Base-by-base conservation (phyloP, 1,140 invertebrate genomes). In the Aphis craccivora region DNA sequence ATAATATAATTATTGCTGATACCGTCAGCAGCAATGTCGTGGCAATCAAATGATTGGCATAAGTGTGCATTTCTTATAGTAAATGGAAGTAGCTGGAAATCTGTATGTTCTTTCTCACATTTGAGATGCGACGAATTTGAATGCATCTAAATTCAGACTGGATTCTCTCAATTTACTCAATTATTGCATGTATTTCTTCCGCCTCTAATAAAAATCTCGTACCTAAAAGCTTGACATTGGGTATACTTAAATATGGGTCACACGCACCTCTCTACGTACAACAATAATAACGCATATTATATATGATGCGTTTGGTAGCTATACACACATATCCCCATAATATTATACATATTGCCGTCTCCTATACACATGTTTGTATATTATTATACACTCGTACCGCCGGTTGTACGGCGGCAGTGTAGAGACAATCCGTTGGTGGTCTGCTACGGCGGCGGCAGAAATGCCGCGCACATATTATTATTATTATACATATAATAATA, bases 351-450 rank as follows among this genome's bases (percentile, higher is more conserved):
- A n/a, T 5, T 76, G 60, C 60, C 60, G 60, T 67, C 30, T n/a
- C 60, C 30, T 7, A 53, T 14, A 81, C 40, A 40, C 37, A 23
- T 43, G 83, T 84, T 84, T 25, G 23, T 84, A 25, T 25, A n/a
- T 67, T n/a, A n/a, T 76, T 2, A 14, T 83, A 81, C 40, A 11
- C 40, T 40, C 23, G 8, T 30, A 84, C 35, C 37, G 22, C 60
- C 81, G 81, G 37, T 83, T 23, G 35, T 9, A 5, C 6, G 0
- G 20, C 35, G 18, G 35, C 37, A 25, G 30, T n/a, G 30, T n/a
- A 14, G 60, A 76, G 8, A 86, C 84, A 35, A 88, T 88, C 87
- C 60, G 90, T 51, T 51, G 90, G 90, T 91, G 90, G 90, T 91
- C 90, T 14, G 43, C 23, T 0, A 40, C 35, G 9, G 20, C 43